Base-by-base conservation (phyloP, 2,113 vertebrate genomes). In the Ceyx margarethae region DNA sequence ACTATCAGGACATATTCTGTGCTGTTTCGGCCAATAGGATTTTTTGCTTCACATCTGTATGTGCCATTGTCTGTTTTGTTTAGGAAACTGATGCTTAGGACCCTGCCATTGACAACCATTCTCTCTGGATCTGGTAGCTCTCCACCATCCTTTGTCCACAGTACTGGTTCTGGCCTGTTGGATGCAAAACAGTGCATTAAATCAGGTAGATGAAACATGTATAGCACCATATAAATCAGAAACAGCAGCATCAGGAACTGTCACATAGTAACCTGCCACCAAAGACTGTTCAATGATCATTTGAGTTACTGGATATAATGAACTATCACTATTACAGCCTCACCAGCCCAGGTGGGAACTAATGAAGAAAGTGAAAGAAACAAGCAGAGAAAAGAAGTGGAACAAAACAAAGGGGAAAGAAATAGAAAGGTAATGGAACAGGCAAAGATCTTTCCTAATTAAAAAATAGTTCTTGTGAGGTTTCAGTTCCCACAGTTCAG, bases 31-130 rank as follows among this genome's bases (percentile, higher is more conserved):
- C 99, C 99, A 71, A 99, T 99, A 96, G 98, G 98, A 89, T 99
- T 99, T 93, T 97, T 98, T 82, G 99, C 99, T 98, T 99, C 99
- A 45, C 99, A 99, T 95, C 99, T 98, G 95, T 99, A 99, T 26
- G 99, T 99, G 92, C 99, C 99, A 42, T 99, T 99, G 97, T 99
- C 99, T 77, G 99, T 99, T 97, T 99, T 99, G 97, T 99, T 99
- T 95, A 99, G 98, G 89, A 98, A 98, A 72, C 98, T 99, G 97
- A 99, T 99, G 96, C 98, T 99, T 94, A 99, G 97, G 77, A 99
- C 98, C 75, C 98, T 98, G 80, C 99, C 99, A 31, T 99, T 99
- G 85, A 99, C 98, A 82, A 99, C 98, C 98, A 99, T 98, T 60
- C 99, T 97, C 81, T 99, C 99, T 90, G 99, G 97, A 88, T 99